Conservation (phyloP, 2,113 vertebrate species). For the Pollimyrus isidori region DNA sequence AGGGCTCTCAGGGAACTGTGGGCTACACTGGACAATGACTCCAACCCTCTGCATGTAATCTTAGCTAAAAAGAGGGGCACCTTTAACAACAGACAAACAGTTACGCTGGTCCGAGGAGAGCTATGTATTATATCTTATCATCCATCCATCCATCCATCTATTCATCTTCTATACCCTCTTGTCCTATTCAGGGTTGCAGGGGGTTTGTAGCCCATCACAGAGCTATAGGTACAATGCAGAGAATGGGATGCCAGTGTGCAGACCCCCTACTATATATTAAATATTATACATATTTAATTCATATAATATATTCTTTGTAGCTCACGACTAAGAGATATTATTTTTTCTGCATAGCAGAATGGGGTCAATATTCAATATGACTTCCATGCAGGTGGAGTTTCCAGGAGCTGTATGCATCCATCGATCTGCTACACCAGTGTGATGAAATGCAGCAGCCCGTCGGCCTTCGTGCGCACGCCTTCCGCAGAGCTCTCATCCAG, state of each 20-base stretch:
- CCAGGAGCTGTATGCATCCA: too few species aligned
- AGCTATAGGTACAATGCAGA: background rate
- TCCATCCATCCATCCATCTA: background rate
- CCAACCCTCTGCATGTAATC: background rate
- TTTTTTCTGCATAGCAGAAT: background rate
- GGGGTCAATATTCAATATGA: background rate
- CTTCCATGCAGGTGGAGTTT: background rate
- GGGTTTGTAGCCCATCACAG: background rate
- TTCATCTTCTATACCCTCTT: background rate
- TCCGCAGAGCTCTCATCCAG: too few species aligned
- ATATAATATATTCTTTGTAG: background rate
- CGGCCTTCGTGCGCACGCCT: background rate
- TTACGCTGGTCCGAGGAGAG: background rate
- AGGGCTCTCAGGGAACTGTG: background rate
- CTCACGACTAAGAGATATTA: background rate
- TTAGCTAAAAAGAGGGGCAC: background rate
- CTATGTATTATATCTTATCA: background rate
- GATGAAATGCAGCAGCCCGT: background rate
- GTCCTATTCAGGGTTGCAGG: background rate
- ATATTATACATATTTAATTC: background rate
- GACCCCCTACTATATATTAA: too few species aligned
- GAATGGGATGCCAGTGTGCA: background rate
- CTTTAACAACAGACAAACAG: background rate
- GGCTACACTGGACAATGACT: background rate
- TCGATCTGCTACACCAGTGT: background rate